Evolutionary conservation across 2,888 invertebrate genomes (phyloP), one percentile per base, ranked within the genome.

Genomic region (Alloplasta piceator): DNA sequence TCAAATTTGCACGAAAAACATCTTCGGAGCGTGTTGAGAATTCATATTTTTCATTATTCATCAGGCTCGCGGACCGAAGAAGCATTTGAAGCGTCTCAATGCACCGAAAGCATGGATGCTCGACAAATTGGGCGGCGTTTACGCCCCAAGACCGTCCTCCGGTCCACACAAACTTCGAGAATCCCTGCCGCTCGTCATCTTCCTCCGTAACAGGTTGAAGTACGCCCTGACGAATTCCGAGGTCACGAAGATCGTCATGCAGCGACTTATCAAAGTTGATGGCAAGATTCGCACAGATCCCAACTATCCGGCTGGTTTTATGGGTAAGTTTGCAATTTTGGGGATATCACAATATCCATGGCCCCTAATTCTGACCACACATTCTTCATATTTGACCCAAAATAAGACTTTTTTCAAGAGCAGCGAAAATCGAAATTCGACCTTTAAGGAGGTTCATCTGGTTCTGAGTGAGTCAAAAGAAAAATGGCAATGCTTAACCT

Each of bases 21-120:
- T 55, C 60, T 1, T 7, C 7, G 2, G 26, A 10, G 41, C 26
- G 55, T 68, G 39, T 58, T 39, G 39, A 10, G 12, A 36, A 60
- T 64, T 6, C 41, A 55, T 64, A 16, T 68, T 73, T 72, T 85
- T 85, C 3, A 3, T 26, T 26, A 26, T 84, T 85, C 93, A 93
- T 14, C 92, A 98, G 98, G 98, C 98, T 94, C 97, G 99, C 93
- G 99, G 99, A 93, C 99, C 98, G 61, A 99, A 98, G 94, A 99
- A 99, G 95, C 99, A 99, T 94, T 95, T 99, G 95, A 99, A 99
- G 96, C 98, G 99, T 93, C 95, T 99, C 91, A 96, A 97, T 93
- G 99, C 99, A 80, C 99, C 99, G 9, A 99, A 98, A 94, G 98
- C 99, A 97, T 99, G 99, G 99, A 99, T 99, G 99, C 96, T 99